Evolutionary conservation across 2,888 invertebrate species (phyloP).

Genomic region (Hyppa rectilinea): DNA sequence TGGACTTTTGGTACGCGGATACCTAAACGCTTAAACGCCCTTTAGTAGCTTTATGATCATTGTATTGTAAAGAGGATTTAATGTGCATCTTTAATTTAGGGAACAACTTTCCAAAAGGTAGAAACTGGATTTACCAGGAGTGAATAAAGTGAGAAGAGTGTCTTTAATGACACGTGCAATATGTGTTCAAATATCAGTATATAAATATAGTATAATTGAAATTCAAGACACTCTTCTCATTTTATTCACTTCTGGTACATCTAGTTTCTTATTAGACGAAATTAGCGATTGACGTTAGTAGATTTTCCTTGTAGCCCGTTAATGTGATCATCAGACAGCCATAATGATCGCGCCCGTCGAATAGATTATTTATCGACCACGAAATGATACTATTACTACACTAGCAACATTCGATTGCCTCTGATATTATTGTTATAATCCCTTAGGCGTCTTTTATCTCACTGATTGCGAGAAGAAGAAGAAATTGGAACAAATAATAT

Average conservation of each 20-base stretch:
- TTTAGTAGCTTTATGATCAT: not conserved
- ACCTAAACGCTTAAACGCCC: not conserved
- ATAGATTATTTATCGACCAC: conserved; percentile 33
- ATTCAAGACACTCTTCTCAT: not conserved
- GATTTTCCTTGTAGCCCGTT: conserved; percentile 1
- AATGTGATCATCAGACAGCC: not conserved
- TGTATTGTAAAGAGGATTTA: not conserved
- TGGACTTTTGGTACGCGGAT: conserved; percentile 24
- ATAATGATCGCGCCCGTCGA: conserved; percentile 19
- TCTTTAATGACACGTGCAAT: too few relatives aligned
- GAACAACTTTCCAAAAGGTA: not conserved
- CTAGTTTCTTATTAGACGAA: not conserved
- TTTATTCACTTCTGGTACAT: conserved; percentile 14
- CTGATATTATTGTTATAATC: conserved; percentile 22
- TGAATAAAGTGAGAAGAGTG: too few relatives aligned
- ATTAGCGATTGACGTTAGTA: not conserved
- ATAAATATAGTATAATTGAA: too few relatives aligned
- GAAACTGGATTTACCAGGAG: not conserved
- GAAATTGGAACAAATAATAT: conserved; percentile 8
- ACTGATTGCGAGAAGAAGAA: conserved; percentile 11
- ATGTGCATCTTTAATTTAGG: not conserved
- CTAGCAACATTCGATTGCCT: conserved; percentile 5
- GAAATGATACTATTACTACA: conserved; percentile 27
- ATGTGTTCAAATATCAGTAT: too few relatives aligned
- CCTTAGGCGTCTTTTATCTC: conserved; percentile 24